Percentiles rank a stretch among this genome's conserved stretches.
Evolutionary conservation across 2,113 vertebrate species (phyloP).

Genomic region (Nyctibius bracteatus): DNA sequence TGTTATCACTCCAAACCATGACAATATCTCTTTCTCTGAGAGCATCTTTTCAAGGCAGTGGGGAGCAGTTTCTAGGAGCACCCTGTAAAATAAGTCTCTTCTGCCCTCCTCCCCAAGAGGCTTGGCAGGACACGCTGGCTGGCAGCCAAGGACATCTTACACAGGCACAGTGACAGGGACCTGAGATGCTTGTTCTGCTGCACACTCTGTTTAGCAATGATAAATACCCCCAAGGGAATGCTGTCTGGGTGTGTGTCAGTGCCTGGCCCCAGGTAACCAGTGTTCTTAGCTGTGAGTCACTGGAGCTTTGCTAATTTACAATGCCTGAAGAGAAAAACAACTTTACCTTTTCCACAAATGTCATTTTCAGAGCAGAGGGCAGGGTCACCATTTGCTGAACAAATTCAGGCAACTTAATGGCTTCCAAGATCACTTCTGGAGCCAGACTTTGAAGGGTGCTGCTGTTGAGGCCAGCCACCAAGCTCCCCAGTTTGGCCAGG

Average conservation of each 20-base stretch:
- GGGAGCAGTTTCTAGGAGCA: not conserved
- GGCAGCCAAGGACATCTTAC: not conserved
- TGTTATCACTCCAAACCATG: not conserved
- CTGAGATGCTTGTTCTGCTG: not conserved
- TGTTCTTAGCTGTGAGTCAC: not conserved
- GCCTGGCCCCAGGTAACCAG: not conserved
- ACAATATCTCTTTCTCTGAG: not conserved
- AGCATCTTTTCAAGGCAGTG: not conserved
- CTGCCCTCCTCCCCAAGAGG: not conserved
- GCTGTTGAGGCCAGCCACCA: conserved; percentile 41
- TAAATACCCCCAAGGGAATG: not conserved
- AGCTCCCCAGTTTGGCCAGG: conserved; percentile 37
- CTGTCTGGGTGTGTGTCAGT: not conserved
- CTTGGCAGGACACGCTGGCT: not conserved
- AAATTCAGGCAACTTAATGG: conserved; percentile 29
- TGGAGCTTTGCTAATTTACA: not conserved
- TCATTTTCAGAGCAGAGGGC: conserved; percentile 5
- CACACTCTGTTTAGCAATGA: not conserved
- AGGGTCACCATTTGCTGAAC: not conserved
- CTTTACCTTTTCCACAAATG: conserved; percentile 57
- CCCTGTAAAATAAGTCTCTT: not conserved
- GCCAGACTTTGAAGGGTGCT: not conserved
- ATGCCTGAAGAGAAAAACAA: not conserved
- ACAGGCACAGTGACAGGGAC: not conserved
- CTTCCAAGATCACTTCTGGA: conserved; percentile 30